A percentile compares a stretch with the other conserved stretches of the same genome.
Evolutionary conservation across 2,797 vertebrate species (phyloP).

Genomic region (Ambastaia sidthimunki): DNA sequence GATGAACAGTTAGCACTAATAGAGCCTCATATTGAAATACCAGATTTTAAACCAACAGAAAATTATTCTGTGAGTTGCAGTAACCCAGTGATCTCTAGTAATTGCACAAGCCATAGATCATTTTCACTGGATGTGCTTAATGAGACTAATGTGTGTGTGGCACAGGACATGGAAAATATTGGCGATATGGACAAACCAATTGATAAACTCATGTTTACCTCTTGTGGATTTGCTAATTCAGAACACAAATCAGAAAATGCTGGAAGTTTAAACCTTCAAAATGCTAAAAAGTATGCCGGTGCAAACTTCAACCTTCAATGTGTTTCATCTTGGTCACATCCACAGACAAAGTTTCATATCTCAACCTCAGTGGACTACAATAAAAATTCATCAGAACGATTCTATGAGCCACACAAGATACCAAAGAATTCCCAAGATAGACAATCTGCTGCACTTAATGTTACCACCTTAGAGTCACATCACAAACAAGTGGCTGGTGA

Average conservation of each 20-base stretch:
- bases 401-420: slow-evolving; percentile 20
- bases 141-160: slow-evolving; percentile 8
- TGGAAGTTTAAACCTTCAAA: slow-evolving; percentile 17
- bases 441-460: not conserved
- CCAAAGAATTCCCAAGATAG: not conserved
- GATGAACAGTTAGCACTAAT: slow-evolving; percentile 80
- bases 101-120: slow-evolving; percentile 21
- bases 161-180: slow-evolving; percentile 36
- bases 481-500: slow-evolving; percentile 17
- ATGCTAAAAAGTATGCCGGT: slow-evolving; percentile 3
- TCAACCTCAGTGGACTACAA: slow-evolving; percentile 16
- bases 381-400: not conserved
- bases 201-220: slow-evolving; percentile 33
- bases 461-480: not conserved
- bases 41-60: slow-evolving; percentile 35
- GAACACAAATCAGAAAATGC: slow-evolving; percentile 28
- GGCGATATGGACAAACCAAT: slow-evolving; percentile 17
- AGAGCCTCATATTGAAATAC: slow-evolving; percentile 75
- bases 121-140: slow-evolving; percentile 37
- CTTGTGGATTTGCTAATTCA: slow-evolving; percentile 36
- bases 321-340: slow-evolving; percentile 35
- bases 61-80: slow-evolving; percentile 23
- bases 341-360: slow-evolving; percentile 20
- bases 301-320: not conserved
- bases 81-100: slow-evolving; percentile 3